phyloP scores from a whole-genome alignment of 2,113 vertebrate species.

The Urocolius indicus region DNA sequence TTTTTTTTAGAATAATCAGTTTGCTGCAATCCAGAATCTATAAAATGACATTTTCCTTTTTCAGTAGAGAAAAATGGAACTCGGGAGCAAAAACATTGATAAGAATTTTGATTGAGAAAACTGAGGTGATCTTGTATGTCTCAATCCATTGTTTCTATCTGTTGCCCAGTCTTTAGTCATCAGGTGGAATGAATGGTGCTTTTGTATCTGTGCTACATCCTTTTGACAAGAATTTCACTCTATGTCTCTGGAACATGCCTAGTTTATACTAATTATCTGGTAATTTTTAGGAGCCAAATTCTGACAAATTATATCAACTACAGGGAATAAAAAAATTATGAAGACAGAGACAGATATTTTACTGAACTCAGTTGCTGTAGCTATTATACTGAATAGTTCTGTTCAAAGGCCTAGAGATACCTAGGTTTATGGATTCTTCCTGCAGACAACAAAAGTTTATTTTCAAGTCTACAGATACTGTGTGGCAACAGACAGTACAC shows the following conservation, averaged over 20 bases:
- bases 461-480: background rate
- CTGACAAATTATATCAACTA: background rate
- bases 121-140: background rate
- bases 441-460: background rate
- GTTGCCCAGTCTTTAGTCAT: background rate
- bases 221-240: background rate
- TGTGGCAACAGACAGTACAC: background rate
- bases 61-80: background rate
- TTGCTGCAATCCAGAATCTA: background rate
- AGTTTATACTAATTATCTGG: background rate
- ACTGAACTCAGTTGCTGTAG: background rate
- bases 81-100: background rate
- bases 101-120: background rate
- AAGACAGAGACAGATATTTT: background rate
- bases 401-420: background rate
- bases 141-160: background rate
- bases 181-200: background rate
- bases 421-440: background rate
- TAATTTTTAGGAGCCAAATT: background rate
- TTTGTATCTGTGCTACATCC: fast-evolving
- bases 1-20: background rate
- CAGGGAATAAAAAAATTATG: background rate
- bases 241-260: background rate
- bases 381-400: background rate
- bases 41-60: background rate